Conservation (phyloP, 2,113 vertebrate species). For the Thunnus maccoyii region DNA sequence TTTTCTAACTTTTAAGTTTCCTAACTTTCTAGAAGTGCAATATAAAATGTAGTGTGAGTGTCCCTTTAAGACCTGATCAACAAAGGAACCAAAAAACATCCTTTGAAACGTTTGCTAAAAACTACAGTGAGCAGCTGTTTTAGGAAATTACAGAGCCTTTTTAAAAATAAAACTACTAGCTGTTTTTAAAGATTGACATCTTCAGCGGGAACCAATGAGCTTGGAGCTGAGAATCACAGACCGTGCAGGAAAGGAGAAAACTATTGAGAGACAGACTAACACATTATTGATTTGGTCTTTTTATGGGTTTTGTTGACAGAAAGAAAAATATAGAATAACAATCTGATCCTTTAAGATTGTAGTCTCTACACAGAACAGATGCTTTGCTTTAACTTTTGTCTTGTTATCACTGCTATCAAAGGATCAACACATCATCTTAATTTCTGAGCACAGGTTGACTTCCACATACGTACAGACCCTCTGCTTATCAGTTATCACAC, state of each 20-base stretch:
- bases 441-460: neutral
- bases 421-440: neutral
- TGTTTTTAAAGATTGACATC: neutral
- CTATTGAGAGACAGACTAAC: neutral
- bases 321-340: neutral
- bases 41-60: too few relatives aligned
- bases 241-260: neutral
- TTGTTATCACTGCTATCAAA: constrained; percentile 21
- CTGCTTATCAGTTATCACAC: neutral
- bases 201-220: neutral
- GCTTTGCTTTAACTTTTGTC: constrained; percentile 28
- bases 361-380: neutral
- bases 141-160: neutral
- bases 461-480: constrained; percentile 1
- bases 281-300: neutral
- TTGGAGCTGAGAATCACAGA: neutral
- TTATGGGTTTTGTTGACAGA: constrained; percentile 27
- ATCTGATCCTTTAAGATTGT: neutral
- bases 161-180: neutral
- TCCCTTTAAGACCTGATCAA: too few relatives aligned
- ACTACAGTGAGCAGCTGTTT: neutral
- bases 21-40: too few relatives aligned
- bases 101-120: too few relatives aligned
- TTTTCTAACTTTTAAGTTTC: too few relatives aligned
- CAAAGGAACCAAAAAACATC: too few relatives aligned